Conservation (phyloP, 2,888 invertebrate genomes). For the Acleris literana region DNA sequence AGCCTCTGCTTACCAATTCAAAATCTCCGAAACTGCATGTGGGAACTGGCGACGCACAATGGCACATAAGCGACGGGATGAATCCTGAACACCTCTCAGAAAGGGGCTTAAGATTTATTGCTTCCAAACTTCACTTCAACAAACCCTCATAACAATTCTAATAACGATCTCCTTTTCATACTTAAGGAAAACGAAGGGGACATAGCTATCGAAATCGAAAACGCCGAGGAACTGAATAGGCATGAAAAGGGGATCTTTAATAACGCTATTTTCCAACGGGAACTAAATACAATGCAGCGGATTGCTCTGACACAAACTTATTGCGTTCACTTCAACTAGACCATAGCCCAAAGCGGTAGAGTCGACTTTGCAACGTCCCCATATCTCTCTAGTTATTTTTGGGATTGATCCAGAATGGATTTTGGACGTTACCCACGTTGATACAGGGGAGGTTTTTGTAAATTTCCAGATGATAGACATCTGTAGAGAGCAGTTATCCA, state of each 20-base stretch:
- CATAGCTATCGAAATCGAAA: slow-evolving; percentile 42
- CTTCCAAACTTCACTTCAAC: slow-evolving; percentile 41
- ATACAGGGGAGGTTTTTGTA: slow-evolving; percentile 34
- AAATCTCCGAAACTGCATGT: slow-evolving; percentile 51
- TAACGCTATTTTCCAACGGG: slow-evolving; percentile 55
- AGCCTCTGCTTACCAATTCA: slow-evolving; percentile 26
- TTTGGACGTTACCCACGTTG: slow-evolving; percentile 1
- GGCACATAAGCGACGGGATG: slow-evolving; percentile 46
- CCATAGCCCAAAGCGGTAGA: slow-evolving; percentile 2
- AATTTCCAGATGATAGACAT: slow-evolving; percentile 42
- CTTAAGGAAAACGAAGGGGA: slow-evolving; percentile 41
- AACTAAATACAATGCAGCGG: slow-evolving; percentile 48
- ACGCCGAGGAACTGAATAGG: slow-evolving; percentile 51
- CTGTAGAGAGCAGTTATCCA: slow-evolving; percentile 59
- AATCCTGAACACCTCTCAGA: slow-evolving; percentile 48
- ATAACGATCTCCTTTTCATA: slow-evolving; percentile 39
- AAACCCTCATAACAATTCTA: slow-evolving; percentile 24
- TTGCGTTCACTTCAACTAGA: slow-evolving; percentile 32
- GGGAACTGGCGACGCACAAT: slow-evolving; percentile 45
- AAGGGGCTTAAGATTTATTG: slow-evolving; percentile 66
- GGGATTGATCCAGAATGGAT: neutral
- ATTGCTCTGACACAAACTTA: slow-evolving; percentile 32
- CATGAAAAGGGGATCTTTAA: slow-evolving; percentile 55
- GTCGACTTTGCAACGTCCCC: slow-evolving; percentile 5
- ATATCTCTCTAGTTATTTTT: neutral